Evolutionary conservation across 2,797 vertebrate genomes (phyloP), one percentile per base, ranked within the genome.

Genomic region (Sebastes trivittatus): DNA sequence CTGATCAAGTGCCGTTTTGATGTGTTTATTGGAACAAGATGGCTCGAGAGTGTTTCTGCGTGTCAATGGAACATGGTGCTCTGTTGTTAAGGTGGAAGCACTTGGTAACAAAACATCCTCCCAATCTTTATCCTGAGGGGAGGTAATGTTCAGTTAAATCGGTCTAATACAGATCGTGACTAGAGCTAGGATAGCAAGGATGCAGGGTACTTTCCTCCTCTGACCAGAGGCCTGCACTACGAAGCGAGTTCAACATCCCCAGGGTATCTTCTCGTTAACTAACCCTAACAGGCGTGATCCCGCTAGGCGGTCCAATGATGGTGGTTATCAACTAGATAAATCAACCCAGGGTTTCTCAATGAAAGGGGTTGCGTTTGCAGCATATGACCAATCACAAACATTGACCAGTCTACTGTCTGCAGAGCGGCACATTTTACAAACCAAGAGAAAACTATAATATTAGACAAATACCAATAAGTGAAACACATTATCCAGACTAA

Each of bases 271-370:
- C 46, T 49, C 7, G 6, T 46, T 7, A 46, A 18, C 42, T 46
- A 46, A 46, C 6, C 16, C 16, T 46, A 46, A 46, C 42, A 46
- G 0, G 0, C 16, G 16, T 0, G 42, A 46, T 46, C 42, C 42
- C 0, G 16, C 42, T 18, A 46, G 42, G 42, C 0, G 42, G 1
- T 46, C 42, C 42, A 0, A 46, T 0, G 42, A 46, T 0, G 14
- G 6, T 46, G 42, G 42, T 46, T 18, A 18, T 46, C 18, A 9
- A 49, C 46, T 49, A 0, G 18, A 0, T 49, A 49, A 46, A 46
- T 46, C 42, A 46, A 20, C 46, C 0, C 1, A 49, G 46, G 46
- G 46, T 49, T 49, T 49, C 46, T 49, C 46, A 49, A 20, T 49
- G 16, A 49, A 49, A 49, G 46, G 6, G 16, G 42, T 7, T 7